Percentiles rank a stretch among this genome's conserved stretches.
Evolutionary conservation across 2,113 vertebrate species (phyloP).

Genomic region (Hyperoodon ampullatus): DNA sequence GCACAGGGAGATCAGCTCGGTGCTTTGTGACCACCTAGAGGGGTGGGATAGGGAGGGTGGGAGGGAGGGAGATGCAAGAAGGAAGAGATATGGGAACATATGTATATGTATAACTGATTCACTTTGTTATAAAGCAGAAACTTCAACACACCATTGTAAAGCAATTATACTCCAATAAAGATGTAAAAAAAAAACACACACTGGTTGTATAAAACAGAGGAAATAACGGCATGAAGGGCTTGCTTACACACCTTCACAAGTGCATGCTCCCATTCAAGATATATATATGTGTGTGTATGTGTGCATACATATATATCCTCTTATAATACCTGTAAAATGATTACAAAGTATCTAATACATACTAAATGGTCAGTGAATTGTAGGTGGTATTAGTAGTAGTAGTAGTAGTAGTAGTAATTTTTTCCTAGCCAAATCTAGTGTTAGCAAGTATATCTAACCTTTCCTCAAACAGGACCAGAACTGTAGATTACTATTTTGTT

Average conservation of each 20-base stretch:
- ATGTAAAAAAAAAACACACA: background rate
- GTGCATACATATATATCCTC: background rate
- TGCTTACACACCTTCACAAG: background rate
- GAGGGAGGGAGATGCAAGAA: too few relatives aligned
- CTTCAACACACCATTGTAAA: too few relatives aligned
- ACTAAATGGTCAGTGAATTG: background rate
- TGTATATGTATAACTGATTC: too few relatives aligned
- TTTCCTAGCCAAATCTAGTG: background rate
- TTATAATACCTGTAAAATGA: conserved; percentile 11
- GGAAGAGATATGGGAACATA: too few relatives aligned
- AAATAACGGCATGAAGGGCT: background rate
- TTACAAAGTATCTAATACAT: background rate
- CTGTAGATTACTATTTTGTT: background rate
- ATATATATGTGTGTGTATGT: background rate
- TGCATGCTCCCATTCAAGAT: background rate
- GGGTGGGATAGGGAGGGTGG: too few relatives aligned
- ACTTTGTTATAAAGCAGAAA: too few relatives aligned
- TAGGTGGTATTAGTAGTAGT: background rate
- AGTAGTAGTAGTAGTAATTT: background rate
- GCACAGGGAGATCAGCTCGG: too few relatives aligned
- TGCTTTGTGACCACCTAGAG: too few relatives aligned
- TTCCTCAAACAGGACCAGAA: background rate
- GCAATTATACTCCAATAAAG: too few relatives aligned
- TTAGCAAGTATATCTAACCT: background rate
- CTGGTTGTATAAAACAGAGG: background rate